Evolutionary conservation across 2,888 invertebrate species (phyloP), one percentile per base, ranked within the genome.

Genomic region (Apamea epomidion): DNA sequence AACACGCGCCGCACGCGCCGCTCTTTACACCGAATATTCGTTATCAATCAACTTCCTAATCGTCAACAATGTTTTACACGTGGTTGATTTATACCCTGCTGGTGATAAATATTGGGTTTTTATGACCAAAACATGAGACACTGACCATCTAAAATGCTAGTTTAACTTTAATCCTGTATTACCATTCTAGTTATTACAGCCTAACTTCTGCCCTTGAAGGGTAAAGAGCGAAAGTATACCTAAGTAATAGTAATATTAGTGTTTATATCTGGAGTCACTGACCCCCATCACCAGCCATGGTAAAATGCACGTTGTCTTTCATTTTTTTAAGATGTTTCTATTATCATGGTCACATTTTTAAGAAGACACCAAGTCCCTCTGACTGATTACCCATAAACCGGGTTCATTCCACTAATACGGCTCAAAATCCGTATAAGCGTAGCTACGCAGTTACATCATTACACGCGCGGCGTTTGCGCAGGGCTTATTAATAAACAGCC

Each of bases 401-500:
- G 60, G 71, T 74, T 65, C 25, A 69, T 25, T 29, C 21, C 37
- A 45, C 60, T 71, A 81, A 73, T 84, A 87, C 80, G 77, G 83
- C 78, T 85, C 82, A 83, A 88, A 88, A 88, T 86, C 84, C 84
- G 88, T 92, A 90, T 90, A 91, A 91, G 78, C 88, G 89, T 92
- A 92, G 91, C 92, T 93, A 93, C 95, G 92, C 91, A 93, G 93
- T 94, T 93, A 92, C 92, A 94, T 94, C 94, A 95, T 88, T 94
- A 92, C 95, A 95, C 95, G 96, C 95, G 91, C 93, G 91, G 81
- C 93, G 94, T 92, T 91, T 94, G 95, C 95, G 94, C 93, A 91
- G 92, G 86, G 93, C 91, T 92, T 96, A 96, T 95, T 95, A 95
- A 95, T 96, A 96, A 93, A 93, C 94, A 90, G 91, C 94, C 96